Evolutionary conservation across 2,888 invertebrate genomes (phyloP).

Genomic region (Oegoconia quadripuncta): DNA sequence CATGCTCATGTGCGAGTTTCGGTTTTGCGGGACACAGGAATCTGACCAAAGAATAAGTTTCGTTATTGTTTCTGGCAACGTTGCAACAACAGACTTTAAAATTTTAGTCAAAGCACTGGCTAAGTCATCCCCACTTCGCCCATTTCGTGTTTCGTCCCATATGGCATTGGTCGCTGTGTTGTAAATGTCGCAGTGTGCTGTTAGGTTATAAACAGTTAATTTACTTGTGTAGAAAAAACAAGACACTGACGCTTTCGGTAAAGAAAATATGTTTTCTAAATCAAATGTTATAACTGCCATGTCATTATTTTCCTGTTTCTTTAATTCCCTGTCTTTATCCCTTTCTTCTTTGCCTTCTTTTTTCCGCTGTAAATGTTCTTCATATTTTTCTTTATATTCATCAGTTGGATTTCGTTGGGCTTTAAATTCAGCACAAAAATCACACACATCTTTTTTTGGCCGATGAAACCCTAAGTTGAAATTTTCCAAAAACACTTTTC

Average conservation of each 20-base stretch:
- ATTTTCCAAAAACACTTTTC: constrained; percentile 16
- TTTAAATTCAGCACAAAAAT: constrained; percentile 16
- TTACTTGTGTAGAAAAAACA: constrained; percentile 18
- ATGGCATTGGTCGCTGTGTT: constrained; percentile 15
- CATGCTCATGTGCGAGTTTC: constrained; percentile 22
- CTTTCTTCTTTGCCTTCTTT: too few relatives aligned
- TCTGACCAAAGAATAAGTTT: constrained; percentile 26
- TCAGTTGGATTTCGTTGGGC: constrained; percentile 4
- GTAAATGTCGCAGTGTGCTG: constrained; percentile 15
- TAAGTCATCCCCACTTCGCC: constrained; percentile 15
- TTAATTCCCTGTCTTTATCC: too few relatives aligned
- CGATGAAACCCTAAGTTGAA: constrained; percentile 19
- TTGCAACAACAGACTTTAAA: constrained; percentile 5
- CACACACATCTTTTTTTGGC: constrained; percentile 18
- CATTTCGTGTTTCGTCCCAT: constrained; percentile 15
- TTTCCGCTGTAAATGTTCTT: constrained; percentile 7
- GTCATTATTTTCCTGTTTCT: too few relatives aligned
- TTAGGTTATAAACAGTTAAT: constrained; percentile 17
- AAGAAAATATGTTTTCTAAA: too few relatives aligned
- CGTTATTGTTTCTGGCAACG: constrained; percentile 11
- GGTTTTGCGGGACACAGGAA: constrained; percentile 19
- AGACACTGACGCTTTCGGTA: too few relatives aligned
- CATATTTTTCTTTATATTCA: constrained; percentile 4
- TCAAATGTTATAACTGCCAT: too few relatives aligned
- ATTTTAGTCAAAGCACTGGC: constrained; percentile 16